These are phyloP conservation scores for Tineola bisselliella DNA, from an alignment of 2,888 invertebrate genomes.

Conservation along the genomic window DNA sequence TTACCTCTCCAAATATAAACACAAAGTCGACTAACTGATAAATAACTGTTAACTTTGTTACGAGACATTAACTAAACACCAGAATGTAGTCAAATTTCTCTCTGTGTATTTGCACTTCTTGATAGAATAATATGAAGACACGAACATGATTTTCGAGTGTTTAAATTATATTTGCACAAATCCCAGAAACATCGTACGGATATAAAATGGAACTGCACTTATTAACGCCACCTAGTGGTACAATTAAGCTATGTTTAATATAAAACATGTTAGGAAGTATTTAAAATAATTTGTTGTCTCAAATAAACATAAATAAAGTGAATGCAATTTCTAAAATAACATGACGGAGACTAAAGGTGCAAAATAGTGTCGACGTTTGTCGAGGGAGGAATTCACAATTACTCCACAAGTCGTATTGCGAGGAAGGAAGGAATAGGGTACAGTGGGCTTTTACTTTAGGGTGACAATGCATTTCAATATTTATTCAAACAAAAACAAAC, in stretches of 20 bases:
- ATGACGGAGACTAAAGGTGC: constrained; percentile 8
- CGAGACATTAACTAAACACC: not conserved
- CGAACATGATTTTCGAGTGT: no score
- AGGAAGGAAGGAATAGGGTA: constrained; percentile 13
- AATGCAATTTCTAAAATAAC: constrained; percentile 11
- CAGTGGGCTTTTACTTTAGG: not conserved
- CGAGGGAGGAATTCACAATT: constrained; percentile 33
- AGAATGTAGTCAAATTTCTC: not conserved
- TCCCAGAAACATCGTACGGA: no score
- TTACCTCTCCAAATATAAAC: not conserved
- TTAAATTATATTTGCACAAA: no score
- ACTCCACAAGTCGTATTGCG: constrained; percentile 22
- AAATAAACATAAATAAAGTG: not conserved
- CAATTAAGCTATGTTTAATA: no score
- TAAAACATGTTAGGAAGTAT: no score
- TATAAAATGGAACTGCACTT: no score
- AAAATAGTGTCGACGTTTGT: constrained; percentile 25
- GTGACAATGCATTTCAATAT: not conserved
- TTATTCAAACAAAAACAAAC: no score
- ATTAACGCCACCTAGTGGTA: no score
- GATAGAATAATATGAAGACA: no score
- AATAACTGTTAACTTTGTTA: not conserved
- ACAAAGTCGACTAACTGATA: not conserved
- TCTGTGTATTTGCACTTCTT: not conserved
- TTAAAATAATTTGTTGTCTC: no score